Percentiles rank a stretch among this genome's conserved stretches.
phyloP scores from a whole-genome alignment of 2,888 invertebrate species.

The Odontomyia ornata region DNA sequence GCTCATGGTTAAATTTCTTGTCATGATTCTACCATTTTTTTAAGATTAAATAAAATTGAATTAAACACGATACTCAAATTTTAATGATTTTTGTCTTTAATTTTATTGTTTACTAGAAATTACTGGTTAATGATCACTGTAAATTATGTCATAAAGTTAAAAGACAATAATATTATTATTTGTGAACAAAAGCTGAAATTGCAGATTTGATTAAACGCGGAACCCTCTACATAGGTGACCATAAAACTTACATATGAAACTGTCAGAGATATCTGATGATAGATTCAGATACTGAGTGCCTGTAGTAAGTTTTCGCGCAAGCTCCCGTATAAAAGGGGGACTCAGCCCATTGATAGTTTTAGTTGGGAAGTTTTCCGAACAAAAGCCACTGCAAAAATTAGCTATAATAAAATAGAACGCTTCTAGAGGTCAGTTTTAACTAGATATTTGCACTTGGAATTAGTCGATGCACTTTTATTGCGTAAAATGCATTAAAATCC shows the following conservation, averaged over 20 bases:
- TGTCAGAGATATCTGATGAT: background rate
- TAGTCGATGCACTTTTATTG: background rate
- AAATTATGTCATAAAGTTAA: background rate
- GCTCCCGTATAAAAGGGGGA: conserved; percentile 41
- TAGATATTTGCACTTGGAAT: background rate
- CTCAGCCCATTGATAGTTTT: background rate
- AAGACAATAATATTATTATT: conserved; percentile 3
- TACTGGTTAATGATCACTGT: background rate
- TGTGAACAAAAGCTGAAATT: conserved; percentile 2
- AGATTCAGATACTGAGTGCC: conserved; percentile 19
- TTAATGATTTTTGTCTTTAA: too few species aligned
- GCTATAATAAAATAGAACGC: background rate
- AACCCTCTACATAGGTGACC: background rate
- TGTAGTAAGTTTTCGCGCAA: background rate
- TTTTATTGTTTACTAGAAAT: too few species aligned
- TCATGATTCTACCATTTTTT: too few species aligned
- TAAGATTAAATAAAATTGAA: too few species aligned
- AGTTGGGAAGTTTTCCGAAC: conserved; percentile 38
- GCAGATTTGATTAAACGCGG: conserved; percentile 14
- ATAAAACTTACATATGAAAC: background rate
- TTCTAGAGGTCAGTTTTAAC: conserved; percentile 16
- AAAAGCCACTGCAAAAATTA: conserved; percentile 6
- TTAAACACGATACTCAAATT: too few species aligned
- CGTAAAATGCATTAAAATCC: background rate
- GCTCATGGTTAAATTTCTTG: too few species aligned